phyloP scores from a whole-genome alignment of 2,888 invertebrate species.

The Pristionchus fissidentatus region DNA sequence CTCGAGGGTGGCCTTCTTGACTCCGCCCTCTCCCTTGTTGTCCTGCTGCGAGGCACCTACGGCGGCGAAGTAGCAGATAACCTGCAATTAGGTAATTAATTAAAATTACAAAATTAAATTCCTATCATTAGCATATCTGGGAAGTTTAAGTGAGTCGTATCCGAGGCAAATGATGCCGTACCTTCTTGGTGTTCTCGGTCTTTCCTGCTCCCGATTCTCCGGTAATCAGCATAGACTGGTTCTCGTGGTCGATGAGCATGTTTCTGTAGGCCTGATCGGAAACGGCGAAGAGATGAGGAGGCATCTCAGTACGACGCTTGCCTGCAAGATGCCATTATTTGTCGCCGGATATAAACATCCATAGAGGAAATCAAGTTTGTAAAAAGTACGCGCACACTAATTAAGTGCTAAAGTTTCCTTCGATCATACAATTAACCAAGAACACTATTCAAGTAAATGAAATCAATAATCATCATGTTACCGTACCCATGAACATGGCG shows the following conservation, averaged over 20 bases:
- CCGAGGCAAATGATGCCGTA: conserved; percentile 81
- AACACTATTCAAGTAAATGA: neutral
- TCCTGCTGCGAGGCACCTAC: conserved; percentile 81
- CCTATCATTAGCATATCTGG: conserved; percentile 77
- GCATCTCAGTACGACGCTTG: conserved; percentile 99
- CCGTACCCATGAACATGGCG: conserved; percentile 84
- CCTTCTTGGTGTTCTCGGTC: conserved; percentile 99
- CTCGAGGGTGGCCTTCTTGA: conserved; percentile 95
- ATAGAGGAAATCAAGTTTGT: too few relatives aligned
- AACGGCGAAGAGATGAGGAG: conserved; percentile 99
- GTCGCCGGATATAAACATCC: neutral
- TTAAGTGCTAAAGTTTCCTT: neutral
- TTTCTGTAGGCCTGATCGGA: conserved; percentile 86
- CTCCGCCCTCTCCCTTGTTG: conserved; percentile 82
- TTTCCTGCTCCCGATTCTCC: conserved; percentile 99
- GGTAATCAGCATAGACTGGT: conserved; percentile 75
- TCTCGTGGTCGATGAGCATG: conserved; percentile 85
- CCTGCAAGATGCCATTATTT: too few relatives aligned
- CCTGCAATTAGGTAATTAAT: conserved; percentile 76
- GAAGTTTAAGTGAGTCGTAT: too few relatives aligned
- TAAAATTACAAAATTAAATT: neutral
- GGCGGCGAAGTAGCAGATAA: conserved; percentile 94
- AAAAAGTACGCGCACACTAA: too few relatives aligned
- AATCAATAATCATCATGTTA: neutral
- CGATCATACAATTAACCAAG: neutral